Base-by-base conservation (phyloP, 2,797 vertebrate species). In the Remorina albescens region DNA sequence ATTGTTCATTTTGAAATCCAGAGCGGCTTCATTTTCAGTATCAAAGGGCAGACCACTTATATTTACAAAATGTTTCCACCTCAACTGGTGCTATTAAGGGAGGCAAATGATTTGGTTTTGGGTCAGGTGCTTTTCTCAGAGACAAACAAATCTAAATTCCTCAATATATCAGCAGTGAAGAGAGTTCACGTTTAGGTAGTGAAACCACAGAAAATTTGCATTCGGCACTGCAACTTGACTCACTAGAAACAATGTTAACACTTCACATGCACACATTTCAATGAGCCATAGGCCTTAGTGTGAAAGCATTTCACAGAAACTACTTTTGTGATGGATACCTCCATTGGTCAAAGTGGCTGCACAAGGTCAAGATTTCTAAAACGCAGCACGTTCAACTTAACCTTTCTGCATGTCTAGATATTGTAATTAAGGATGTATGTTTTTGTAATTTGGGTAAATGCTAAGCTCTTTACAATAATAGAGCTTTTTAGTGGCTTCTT, bases 1-100 rank as follows among this genome's bases (percentile, higher is more conserved):
- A 26, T 36, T 30, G 25, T 56, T 64, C 49, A 71, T 49, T 37
- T 47, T 67, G 19, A 53, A 60, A 42, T 80, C 9, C 12, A 37
- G 42, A 16, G 16, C 28, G 49, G 18, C 25, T 12, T 37, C 8
- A 25, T 12, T 51, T 30, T 30, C 13, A 39, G 36, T 25, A 37
- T 70, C 61, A 56, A 56, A 67, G 6, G 13, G 18, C 57, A 54
- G 16, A 34, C 64, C 4, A 59, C 13, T 34, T 26, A 28, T 16
- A 51, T 39, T 28, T 1, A 51, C 18, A 60, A 50, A 60, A 32
- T 5, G 53, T 57, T 76, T 2, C 36, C 19, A 64, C 41, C 26
- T 15, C 8, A 21, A 9, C 9, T 18, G 16, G 11, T 23, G 32
- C 13, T 51, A 39, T 26, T 25, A 12, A 47, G 34, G 1, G 6